Conservation (phyloP, 2,888 invertebrate genomes). For the Drosophila koepferae region DNA sequence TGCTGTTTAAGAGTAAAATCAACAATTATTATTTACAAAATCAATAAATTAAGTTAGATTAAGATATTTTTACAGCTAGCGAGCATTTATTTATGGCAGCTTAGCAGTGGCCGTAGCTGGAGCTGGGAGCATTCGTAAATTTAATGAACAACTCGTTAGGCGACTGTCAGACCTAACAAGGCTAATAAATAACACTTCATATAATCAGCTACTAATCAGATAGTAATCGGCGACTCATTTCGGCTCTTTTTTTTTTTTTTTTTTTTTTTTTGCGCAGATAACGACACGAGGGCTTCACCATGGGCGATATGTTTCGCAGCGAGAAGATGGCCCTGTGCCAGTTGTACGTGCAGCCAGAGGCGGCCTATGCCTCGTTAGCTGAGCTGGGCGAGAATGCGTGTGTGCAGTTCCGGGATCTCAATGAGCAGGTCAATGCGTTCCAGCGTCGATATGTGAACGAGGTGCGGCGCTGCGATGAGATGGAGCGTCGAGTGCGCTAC, state of each 20-base stretch:
- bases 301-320: conserved; percentile 94
- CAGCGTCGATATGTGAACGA: conserved; percentile 94
- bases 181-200: conserved; percentile 57
- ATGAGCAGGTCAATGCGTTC: conserved; percentile 91
- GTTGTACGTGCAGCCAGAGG: conserved; percentile 97
- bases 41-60: background rate
- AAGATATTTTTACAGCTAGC: conserved; percentile 4
- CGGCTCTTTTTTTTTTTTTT: conserved; percentile 6
- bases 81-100: conserved; percentile 31
- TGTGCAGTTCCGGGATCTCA: conserved; percentile 98
- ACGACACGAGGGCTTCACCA: conserved; percentile 75
- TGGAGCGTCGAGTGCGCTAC: conserved; percentile 92
- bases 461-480: conserved; percentile 93
- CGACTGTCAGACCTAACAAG: conserved; percentile 17
- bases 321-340: conserved; percentile 97
- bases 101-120: background rate
- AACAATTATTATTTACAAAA: conserved; percentile 4
- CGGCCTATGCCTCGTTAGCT: conserved; percentile 96
- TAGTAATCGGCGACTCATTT: conserved; percentile 51
- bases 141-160: conserved; percentile 11
- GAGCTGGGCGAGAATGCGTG: conserved; percentile 97
- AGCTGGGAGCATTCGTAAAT: conserved; percentile 16
- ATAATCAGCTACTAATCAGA: conserved; percentile 52
- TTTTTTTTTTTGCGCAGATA: conserved; percentile 30
- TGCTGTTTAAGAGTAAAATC: background rate